Evolutionary conservation across 64 coral and sea anemone species (phyloP).

Genomic region (Platygyra sinensis): DNA sequence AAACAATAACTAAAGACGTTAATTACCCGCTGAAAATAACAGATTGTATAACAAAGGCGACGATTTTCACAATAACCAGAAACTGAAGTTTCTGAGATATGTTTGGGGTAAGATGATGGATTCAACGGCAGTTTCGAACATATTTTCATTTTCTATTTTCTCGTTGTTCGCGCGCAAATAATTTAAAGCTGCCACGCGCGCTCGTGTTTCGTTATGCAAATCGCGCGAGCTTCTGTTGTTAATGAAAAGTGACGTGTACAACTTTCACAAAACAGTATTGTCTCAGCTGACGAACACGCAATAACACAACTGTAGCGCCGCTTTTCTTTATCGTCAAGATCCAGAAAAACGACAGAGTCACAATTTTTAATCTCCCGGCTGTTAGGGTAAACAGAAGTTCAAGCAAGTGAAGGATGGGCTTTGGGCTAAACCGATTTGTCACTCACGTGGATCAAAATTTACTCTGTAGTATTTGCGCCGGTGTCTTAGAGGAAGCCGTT

Average conservation of each 20-base stretch:
- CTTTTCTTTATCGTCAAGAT: not conserved
- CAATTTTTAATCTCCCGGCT: not conserved
- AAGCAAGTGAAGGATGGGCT: conserved; percentile 74
- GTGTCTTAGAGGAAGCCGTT: conserved; percentile 88
- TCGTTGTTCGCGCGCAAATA: not conserved
- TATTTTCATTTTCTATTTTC: not conserved
- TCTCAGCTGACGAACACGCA: conserved; percentile 45
- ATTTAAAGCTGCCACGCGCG: conserved; percentile 19
- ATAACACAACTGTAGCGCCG: conserved; percentile 10
- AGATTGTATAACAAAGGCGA: not conserved
- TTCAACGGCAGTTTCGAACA: not conserved
- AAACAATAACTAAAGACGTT: conserved; percentile 30
- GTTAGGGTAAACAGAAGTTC: conserved; percentile 10
- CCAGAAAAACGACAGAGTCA: not conserved
- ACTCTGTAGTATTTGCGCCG: conserved; percentile 93
- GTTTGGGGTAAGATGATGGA: not conserved
- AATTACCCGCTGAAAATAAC: conserved; percentile 25
- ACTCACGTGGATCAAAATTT: conserved; percentile 90
- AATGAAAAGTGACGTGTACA: conserved; percentile 45
- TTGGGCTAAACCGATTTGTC: conserved; percentile 76
- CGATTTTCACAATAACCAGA: not conserved
- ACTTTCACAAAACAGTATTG: conserved; percentile 36
- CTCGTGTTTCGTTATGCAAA: conserved; percentile 67
- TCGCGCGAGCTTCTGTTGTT: conserved; percentile 48
- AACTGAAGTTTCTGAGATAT: not conserved